Base-by-base conservation (phyloP, 1,140 invertebrate genomes). In the Papilio aristodemus region DNA sequence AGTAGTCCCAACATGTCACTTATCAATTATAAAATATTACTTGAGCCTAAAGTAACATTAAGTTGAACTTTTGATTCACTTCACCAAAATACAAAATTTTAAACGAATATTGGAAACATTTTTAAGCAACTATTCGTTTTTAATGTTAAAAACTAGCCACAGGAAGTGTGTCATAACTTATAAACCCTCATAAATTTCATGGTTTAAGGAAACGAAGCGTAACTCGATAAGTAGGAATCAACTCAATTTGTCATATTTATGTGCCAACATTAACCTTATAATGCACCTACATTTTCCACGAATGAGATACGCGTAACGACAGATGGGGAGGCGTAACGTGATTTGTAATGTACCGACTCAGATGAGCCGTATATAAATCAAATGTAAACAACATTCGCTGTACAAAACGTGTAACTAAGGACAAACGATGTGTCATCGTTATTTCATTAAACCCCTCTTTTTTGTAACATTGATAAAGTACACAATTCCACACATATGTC, bases 401-500 rank as follows among this genome's bases (percentile, higher is more conserved):
- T 83, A 79, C 74, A 75, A 68, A 77, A 76, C 70, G 58, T 73
- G 74, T 71, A 75, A 79, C 77, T 78, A 77, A 78, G 71, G 68
- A 68, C 58, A 58, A 72, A 22, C 41, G 66, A 76, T 76, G 71
- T 77, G 80, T 77, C 69, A 75, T 66, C 60, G 69, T 70, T 62
- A 75, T 79, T 72, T 76, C 66, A 59, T 74, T 73, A 73, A 70
- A 74, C 67, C 64, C 17, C 10, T 9, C 17, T 14, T n/a, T 62
- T 37, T 62, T 36, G 19, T n/a, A 39, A 54, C 46, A 9, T 13
- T 22, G 46, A 25, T 54, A 22, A 11, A 10, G 43, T 50, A 54
- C 14, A 46, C 19, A 54, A 54, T n/a, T n/a, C 0, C n/a, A 14
- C n/a, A 43, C 8, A 19, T 4, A 25, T 22, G 22, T 22, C 41